phyloP scores from a whole-genome alignment of 2,888 invertebrate genomes.

The Lasioglossum figueresi region DNA sequence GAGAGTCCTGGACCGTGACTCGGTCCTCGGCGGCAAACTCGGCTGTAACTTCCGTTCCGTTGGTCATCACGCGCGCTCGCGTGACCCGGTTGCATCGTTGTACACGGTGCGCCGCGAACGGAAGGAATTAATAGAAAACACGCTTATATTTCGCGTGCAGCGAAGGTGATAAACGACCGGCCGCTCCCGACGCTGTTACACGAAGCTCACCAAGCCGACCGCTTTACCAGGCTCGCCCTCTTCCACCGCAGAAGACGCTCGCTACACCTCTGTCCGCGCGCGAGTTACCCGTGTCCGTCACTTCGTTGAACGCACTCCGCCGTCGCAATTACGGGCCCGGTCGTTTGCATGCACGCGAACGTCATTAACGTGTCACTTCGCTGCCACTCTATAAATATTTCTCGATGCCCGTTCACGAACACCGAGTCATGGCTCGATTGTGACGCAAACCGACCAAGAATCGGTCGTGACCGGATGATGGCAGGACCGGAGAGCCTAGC shows the following conservation, averaged over 20 bases:
- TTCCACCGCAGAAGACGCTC: constrained; percentile 24
- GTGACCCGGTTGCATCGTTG: constrained; percentile 65
- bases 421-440: constrained; percentile 14
- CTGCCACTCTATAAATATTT: constrained; percentile 29
- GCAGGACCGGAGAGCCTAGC: background rate
- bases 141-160: constrained; percentile 77
- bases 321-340: constrained; percentile 13
- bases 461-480: constrained; percentile 1
- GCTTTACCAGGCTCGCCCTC: constrained; percentile 14
- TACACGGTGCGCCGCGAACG: constrained; percentile 54
- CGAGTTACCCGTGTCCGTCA: constrained; percentile 40
- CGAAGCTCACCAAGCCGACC: constrained; percentile 58
- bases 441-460: background rate
- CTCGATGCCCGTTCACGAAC: constrained; percentile 15
- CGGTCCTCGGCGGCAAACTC: constrained; percentile 33
- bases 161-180: constrained; percentile 72
- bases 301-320: constrained; percentile 25
- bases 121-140: constrained; percentile 79
- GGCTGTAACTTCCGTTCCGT: constrained; percentile 61
- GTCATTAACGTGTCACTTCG: constrained; percentile 35
- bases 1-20: constrained; percentile 10
- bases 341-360: constrained; percentile 40
- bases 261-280: constrained; percentile 33
- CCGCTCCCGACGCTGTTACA: constrained; percentile 55
- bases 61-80: constrained; percentile 53